Evolutionary conservation across 23 tunicate species (phyloP).

Genomic region (Halocynthia aurantium): DNA sequence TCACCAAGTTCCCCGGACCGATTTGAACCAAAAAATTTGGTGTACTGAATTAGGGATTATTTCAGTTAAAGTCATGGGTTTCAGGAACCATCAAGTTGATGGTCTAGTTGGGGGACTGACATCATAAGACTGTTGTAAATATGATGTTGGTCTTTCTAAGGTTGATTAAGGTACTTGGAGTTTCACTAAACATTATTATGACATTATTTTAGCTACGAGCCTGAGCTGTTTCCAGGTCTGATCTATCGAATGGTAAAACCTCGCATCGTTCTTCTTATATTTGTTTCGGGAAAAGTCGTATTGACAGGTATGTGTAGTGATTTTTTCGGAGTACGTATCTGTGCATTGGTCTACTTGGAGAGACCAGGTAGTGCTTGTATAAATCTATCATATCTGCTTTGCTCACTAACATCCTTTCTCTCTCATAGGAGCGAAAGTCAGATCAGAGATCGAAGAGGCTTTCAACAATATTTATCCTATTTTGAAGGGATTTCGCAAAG

Average conservation of each 20-base stretch:
- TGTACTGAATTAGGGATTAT: too few species aligned
- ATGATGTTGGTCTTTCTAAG: neutral
- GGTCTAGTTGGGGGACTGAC: too few species aligned
- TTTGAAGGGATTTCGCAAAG: constrained; percentile 80
- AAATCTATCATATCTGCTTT: neutral
- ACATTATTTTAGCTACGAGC: constrained; percentile 72
- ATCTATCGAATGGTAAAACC: constrained; percentile 99
- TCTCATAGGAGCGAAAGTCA: constrained; percentile 66
- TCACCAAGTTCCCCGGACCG: neutral
- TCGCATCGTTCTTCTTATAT: constrained; percentile 84
- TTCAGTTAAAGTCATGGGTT: too few species aligned
- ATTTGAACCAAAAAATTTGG: neutral
- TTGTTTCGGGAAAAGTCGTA: constrained; percentile 99
- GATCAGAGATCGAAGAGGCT: constrained; percentile 92
- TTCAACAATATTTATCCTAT: constrained; percentile 98
- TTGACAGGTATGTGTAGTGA: constrained; percentile 60
- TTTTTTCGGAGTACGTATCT: neutral
- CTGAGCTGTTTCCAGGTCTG: constrained; percentile 96
- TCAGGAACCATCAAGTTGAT: too few species aligned
- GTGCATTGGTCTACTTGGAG: neutral
- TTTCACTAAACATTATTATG: neutral
- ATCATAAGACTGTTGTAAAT: neutral
- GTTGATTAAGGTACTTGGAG: neutral
- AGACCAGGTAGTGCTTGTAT: neutral
- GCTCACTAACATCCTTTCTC: neutral